Base-by-base conservation (phyloP, 2,888 invertebrate genomes). In the Icerya purchasi region DNA sequence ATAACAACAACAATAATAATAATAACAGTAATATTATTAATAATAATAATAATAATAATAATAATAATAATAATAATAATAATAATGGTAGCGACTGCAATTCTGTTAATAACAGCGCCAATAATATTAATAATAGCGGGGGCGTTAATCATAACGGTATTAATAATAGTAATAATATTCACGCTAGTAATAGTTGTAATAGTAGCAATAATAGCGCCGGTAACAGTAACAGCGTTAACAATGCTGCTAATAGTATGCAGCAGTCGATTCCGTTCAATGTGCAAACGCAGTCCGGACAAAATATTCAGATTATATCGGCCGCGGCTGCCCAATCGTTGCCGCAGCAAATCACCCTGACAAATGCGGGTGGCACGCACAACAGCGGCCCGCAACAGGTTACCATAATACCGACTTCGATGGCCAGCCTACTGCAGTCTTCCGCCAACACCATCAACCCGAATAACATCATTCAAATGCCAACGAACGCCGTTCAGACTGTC, bases 401-500 rank as follows among this genome's bases (percentile, higher is more conserved):
- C 3, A 83, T 90, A 58, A 88, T 90, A 68, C 87, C 88, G 10
- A 79, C 83, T 1, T 76, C 80, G 19, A 76, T 77, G 58, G 69
- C 79, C 65, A 70, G 75, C 1, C 72, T 71, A 54, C 67, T 72
- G 2, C 66, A 67, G 60, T 62, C 61, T 21, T 63, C 61, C 24
- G 63, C 62, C 57, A 64, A 61, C 10, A 60, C 60, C 8, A 52
- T 60, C n/a, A 63, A 51, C 10, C 50, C 56, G 50, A 66, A 67
- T 53, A 67, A 67, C 54, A 66, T 69, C 22, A 66, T 70, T 54
- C 69, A 69, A 65, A 68, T 68, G 62, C 52, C 57, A 3, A 25
- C 24, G 19, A 50, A 54, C 2, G 25, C 24, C 22, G 24, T 61
- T 62, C 86, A 85, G 69, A 82, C 85, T 65, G 73, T 75, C 62